Percentiles rank a stretch among this genome's conserved stretches.
These are phyloP conservation scores for Acipenser ruthenus DNA, from an alignment of 2,797 vertebrate species.

Conservation along the genomic window DNA sequence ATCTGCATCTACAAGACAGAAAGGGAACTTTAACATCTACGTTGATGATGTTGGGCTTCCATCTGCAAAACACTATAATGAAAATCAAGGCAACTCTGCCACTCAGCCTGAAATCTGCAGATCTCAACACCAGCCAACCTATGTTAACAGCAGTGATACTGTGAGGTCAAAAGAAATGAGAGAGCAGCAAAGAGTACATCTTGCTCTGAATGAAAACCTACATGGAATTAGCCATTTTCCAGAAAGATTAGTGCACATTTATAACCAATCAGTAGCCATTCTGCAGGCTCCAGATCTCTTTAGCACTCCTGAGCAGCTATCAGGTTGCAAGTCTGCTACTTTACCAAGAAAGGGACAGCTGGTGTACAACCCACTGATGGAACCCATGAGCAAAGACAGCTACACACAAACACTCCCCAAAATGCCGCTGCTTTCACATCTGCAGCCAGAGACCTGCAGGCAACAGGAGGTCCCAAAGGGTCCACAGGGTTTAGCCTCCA, in stretches of 20 bases:
- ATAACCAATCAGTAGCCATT: conserved; percentile 72
- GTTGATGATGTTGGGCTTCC: conserved; percentile 56
- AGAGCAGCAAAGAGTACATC: conserved; percentile 46
- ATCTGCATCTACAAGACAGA: conserved; percentile 59
- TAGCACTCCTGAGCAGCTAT: conserved; percentile 60
- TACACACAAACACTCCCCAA: conserved; percentile 82
- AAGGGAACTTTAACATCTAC: conserved; percentile 69
- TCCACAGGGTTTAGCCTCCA: conserved; percentile 63
- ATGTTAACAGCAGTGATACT: conserved; percentile 54
- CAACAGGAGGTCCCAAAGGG: conserved; percentile 65
- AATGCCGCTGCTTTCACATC: conserved; percentile 46
- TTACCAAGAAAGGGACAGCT: conserved; percentile 73
- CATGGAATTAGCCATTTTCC: conserved; percentile 47
- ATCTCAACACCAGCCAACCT: conserved; percentile 47
- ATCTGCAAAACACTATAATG: conserved; percentile 47
- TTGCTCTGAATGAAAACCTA: conserved; percentile 53
- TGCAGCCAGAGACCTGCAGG: conserved; percentile 51
- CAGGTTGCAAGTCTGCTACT: conserved; percentile 61
- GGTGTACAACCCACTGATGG: conserved; percentile 59
- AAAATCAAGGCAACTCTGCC: conserved; percentile 49
- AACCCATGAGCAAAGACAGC: conserved; percentile 58
- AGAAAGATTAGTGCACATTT: conserved; percentile 79
- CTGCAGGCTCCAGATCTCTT: conserved; percentile 69
- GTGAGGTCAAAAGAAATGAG: conserved; percentile 56
- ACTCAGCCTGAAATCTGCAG: conserved; percentile 40